Base-by-base conservation (phyloP, 2,797 vertebrate genomes). In the Austrolebias charrua region DNA sequence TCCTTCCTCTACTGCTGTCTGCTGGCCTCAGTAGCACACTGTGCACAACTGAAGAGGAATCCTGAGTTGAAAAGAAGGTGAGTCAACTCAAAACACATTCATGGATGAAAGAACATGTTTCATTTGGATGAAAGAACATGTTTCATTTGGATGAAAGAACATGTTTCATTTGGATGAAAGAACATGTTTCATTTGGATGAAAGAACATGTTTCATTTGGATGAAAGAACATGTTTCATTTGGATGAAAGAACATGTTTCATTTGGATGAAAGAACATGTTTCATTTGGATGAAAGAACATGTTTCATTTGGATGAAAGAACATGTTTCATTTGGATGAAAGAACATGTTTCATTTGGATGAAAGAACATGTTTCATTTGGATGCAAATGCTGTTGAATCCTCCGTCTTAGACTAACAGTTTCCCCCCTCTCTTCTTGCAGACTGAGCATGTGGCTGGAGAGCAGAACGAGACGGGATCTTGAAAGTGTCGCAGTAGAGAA, bases 21-120 rank as follows among this genome's bases (percentile, higher is more conserved):
- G 42, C 80, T 95, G 82, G 87, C 85, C 24, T 88, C 88, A 82
- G 89, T 93, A 75, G 91, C 95, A 76, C 86, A 95, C 60, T 92
- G 94, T 63, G 90, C 92, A 55, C 93, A 95, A 62, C 84, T 94
- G 81, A 93, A 97, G 82, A 81, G 94, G 80, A 94, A 93, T 61
- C 90, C 93, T 12, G 89, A 93, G 83, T 91, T 95, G 85, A 93
- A 91, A 92, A 95, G 93, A 90, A 96, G 93, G 97, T 98, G 86
- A 95, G 95, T 74, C 61, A 43, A 63, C 50, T 65, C 18, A 65
- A 19, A 9, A 64, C 29, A 47, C n/a, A 69, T 70, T 61, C 2
- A 69, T 55, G 59, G 31, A 52, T 44, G 44, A 7, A 54, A 66
- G 1, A 53, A 59, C 64, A 48, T 43, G n/a, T 46, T 60, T 49